Evolutionary conservation across 2,113 vertebrate genomes (phyloP).

Genomic region (Rhegmatorhina hoffmannsi): DNA sequence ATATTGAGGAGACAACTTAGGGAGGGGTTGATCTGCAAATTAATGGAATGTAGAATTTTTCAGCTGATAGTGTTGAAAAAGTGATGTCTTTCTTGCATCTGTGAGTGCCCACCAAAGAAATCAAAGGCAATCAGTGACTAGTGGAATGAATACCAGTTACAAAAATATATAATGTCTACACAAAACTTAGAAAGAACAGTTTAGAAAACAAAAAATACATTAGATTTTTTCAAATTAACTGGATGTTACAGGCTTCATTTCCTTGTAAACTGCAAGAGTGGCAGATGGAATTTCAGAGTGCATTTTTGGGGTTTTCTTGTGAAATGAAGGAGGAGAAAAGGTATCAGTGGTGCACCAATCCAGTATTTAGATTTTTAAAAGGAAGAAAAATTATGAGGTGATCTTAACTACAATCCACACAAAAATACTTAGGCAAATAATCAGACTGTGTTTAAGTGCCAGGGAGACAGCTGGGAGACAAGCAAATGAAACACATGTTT

Average conservation of each 20-base stretch:
- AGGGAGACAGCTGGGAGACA: not conserved
- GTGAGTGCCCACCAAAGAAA: not conserved
- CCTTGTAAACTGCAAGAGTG: not conserved
- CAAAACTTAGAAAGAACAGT: not conserved
- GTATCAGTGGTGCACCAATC: not conserved
- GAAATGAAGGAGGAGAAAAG: not conserved
- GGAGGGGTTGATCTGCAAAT: not conserved
- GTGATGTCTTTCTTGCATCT: not conserved
- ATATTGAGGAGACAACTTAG: not conserved
- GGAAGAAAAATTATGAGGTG: not conserved
- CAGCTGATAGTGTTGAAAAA: not conserved
- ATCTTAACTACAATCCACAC: not conserved
- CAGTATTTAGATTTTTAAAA: not conserved
- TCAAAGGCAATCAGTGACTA: not conserved
- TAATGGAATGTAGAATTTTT: not conserved
- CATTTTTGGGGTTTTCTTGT: not conserved
- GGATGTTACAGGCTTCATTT: not conserved
- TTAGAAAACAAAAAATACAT: not conserved
- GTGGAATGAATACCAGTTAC: not conserved
- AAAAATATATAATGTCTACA: not conserved
- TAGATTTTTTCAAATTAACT: not conserved
- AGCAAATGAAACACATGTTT: constrained; percentile 39
- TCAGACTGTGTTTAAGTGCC: not conserved
- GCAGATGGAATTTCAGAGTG: not conserved
- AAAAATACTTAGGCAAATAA: not conserved